Conservation (phyloP, 2,113 vertebrate genomes). For the Burhinus oedicnemus region DNA sequence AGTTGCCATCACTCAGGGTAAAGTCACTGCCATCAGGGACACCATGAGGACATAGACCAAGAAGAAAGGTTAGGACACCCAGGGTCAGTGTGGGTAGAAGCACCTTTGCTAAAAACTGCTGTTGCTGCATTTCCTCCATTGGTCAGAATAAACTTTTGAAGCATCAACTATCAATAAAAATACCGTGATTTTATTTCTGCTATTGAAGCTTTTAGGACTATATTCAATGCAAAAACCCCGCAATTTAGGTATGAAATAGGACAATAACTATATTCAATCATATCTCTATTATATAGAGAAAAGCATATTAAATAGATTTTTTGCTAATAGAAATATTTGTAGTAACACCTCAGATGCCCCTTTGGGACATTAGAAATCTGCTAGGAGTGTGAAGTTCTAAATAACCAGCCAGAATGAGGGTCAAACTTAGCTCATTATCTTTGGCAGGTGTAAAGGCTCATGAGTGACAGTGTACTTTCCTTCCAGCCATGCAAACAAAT, state of each 20-base stretch:
- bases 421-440: neutral
- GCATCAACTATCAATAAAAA: neutral
- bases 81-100: neutral
- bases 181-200: neutral
- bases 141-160: neutral
- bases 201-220: neutral
- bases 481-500: conserved; percentile 2
- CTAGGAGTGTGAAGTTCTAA: conserved; percentile 2
- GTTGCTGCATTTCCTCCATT: neutral
- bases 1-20: neutral
- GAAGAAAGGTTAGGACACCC: neutral
- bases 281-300: neutral
- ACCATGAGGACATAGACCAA: neutral
- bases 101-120: neutral
- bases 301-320: neutral
- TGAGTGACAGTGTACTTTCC: conserved; percentile 4
- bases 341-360: neutral
- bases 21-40: neutral
- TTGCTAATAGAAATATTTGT: neutral
- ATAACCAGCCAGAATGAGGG: neutral
- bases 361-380: neutral
- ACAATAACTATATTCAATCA: neutral
- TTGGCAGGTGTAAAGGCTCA: conserved; percentile 13
- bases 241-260: neutral
- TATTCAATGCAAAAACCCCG: neutral